Conservation (phyloP, 2,888 invertebrate genomes). For the Cartodere bifasciata region DNA sequence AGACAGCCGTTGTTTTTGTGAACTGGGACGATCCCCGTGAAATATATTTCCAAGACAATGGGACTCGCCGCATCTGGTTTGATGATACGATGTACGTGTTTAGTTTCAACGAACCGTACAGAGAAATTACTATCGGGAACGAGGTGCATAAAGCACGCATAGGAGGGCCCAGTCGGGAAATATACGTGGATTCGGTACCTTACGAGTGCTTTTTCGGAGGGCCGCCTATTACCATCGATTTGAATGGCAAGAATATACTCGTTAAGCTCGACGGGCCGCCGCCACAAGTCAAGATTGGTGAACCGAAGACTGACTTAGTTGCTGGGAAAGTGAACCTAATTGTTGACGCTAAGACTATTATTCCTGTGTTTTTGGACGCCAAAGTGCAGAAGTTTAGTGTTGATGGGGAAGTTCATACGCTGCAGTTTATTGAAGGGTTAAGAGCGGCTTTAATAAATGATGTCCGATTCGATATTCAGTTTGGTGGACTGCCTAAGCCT, state of each 20-base stretch:
- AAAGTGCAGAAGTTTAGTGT: slow-evolving; percentile 69
- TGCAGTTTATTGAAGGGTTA: slow-evolving; percentile 70
- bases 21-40: slow-evolving; percentile 78
- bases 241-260: slow-evolving; percentile 63
- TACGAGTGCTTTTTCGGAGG: slow-evolving; percentile 91
- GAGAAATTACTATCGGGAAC: slow-evolving; percentile 60
- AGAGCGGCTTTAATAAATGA: slow-evolving; percentile 68
- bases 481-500: slow-evolving; percentile 73
- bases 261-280: slow-evolving; percentile 82
- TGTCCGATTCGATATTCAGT: slow-evolving; percentile 64
- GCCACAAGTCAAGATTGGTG: slow-evolving; percentile 86
- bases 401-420: slow-evolving; percentile 56
- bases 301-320: slow-evolving; percentile 65
- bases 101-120: slow-evolving; percentile 54
- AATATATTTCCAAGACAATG: slow-evolving; percentile 73
- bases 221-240: slow-evolving; percentile 64
- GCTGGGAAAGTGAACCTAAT: slow-evolving; percentile 76
- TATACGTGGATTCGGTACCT: slow-evolving; percentile 78
- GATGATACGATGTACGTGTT: slow-evolving; percentile 57
- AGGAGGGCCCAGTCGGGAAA: slow-evolving; percentile 84
- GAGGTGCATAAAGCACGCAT: slow-evolving; percentile 67
- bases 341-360: slow-evolving; percentile 65
- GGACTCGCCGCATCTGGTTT: slow-evolving; percentile 60
- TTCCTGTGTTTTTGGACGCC: slow-evolving; percentile 72
- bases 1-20: slow-evolving; percentile 72